Evolutionary conservation across 2,797 vertebrate genomes (phyloP), one percentile per base, ranked within the genome.

Genomic region (Catamblyrhynchus diadema): DNA sequence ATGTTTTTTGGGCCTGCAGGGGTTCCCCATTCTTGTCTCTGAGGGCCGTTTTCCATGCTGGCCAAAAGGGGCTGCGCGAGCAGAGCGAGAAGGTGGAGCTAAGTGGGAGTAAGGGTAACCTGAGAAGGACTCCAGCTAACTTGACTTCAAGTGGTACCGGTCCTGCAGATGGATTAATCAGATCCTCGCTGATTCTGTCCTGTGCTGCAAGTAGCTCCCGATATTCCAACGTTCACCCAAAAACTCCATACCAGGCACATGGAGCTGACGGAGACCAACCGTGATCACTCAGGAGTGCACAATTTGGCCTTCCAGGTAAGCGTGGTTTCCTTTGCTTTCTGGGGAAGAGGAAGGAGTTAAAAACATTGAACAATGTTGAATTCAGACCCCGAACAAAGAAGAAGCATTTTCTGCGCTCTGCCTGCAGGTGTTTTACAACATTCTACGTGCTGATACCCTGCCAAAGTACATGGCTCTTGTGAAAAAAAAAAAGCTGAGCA

Each of bases 221-320:
- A 8, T 59, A 47, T 14, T 23, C 22, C 32, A 51, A 8, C 57
- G 37, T 14, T 20, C 22, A 20, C 14, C 32, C 27, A 14, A 59
- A 59, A 73, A 22, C 25, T 60, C 30, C 20, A 17, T 62, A 53
- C 37, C 71, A 90, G 61, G 37, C 6, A 19, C 14, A 93, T 96
- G 79, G 94, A 97, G 62, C 61, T 96, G 65, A 86, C 41, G 37
- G 90, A 86, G 9, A 71, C 61, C 45, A 45, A 13, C 27, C 2
- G 3, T 23, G 83, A 69, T 50, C 35, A 1, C 20, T 22, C 47
- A 5, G 95, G 94, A 73, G n/a, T 27, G 23, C 50, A n/a, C 60
- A 98, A 98, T 61, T 20, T 85, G 47, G 90, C 92, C 42, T 98
- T 98, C 89, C 97, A 98, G 98, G 98, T 98, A 95, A 94, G 97